Evolutionary conservation across 2,888 invertebrate species (phyloP).

Genomic region (Fragum whitleyi): DNA sequence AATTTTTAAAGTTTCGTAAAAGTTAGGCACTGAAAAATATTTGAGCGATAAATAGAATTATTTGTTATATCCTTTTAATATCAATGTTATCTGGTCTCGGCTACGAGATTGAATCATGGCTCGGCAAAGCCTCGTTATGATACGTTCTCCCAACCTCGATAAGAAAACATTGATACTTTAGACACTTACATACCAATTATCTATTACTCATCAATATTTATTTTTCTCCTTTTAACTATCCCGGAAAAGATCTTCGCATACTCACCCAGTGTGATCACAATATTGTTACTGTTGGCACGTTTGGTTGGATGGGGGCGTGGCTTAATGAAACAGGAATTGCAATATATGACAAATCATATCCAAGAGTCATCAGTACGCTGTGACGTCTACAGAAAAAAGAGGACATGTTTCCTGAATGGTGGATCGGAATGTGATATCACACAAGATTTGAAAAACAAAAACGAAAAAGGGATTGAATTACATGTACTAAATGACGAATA

Average conservation of each 20-base stretch:
- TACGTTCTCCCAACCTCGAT: too few relatives aligned
- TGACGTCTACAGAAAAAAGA: conserved; percentile 44
- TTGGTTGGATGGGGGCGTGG: conserved; percentile 82
- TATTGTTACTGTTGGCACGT: conserved; percentile 83
- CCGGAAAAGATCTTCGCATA: conserved; percentile 66
- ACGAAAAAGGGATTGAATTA: too few relatives aligned
- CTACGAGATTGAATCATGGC: too few relatives aligned
- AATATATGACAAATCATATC: conserved; percentile 69
- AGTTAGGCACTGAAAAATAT: too few relatives aligned
- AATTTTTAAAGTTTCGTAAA: too few relatives aligned
- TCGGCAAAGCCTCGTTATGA: too few relatives aligned
- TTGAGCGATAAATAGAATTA: too few relatives aligned
- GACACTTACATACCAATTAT: conserved; percentile 54
- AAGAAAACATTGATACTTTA: too few relatives aligned
- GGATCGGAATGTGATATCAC: conserved; percentile 57
- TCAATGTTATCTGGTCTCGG: too few relatives aligned
- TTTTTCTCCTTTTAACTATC: conserved; percentile 49
- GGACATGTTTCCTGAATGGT: conserved; percentile 68
- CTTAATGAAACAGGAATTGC: conserved; percentile 74
- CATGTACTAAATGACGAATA: too few relatives aligned
- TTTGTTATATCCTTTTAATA: too few relatives aligned
- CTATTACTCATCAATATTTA: conserved; percentile 52
- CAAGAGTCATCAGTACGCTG: conserved; percentile 59
- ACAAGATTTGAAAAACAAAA: background rate
- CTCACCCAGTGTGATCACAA: conserved; percentile 83